Evolutionary conservation across 1,140 invertebrate species (phyloP).

Genomic region (Pseudomyrmex sp.): DNA sequence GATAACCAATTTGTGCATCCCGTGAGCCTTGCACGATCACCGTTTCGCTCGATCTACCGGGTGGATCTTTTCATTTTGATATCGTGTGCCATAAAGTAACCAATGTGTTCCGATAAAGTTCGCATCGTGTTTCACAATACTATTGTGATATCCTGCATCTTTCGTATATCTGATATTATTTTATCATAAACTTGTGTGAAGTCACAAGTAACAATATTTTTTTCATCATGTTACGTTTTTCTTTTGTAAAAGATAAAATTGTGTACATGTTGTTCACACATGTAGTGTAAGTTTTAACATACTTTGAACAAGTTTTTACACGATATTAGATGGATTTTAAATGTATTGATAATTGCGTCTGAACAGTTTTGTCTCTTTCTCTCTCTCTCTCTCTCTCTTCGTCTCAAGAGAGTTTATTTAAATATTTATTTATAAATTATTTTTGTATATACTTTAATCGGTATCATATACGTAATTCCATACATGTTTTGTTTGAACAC

Average conservation of each 20-base stretch:
- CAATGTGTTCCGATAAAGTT: conserved; percentile 2
- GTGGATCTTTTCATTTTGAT: conserved; percentile 61
- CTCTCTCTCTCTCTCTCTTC: too few species aligned
- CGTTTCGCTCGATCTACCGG: conserved; percentile 72
- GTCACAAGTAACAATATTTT: conserved; percentile 5
- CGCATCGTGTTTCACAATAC: neutral
- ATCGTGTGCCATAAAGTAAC: conserved; percentile 5
- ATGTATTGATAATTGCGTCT: too few species aligned
- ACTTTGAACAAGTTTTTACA: neutral
- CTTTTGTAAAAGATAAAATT: neutral
- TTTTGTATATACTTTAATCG: too few species aligned
- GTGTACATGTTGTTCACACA: neutral
- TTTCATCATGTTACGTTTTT: neutral
- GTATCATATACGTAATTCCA: neutral
- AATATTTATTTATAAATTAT: too few species aligned
- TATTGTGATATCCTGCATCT: neutral
- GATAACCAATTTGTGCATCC: conserved; percentile 83
- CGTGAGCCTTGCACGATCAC: conserved; percentile 63
- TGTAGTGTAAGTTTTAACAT: neutral
- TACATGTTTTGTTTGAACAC: too few species aligned
- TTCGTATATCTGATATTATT: neutral
- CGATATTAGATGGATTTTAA: too few species aligned
- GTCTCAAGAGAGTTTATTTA: too few species aligned
- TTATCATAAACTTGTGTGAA: neutral
- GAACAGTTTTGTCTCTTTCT: too few species aligned